Evolutionary conservation across 2,113 vertebrate genomes (phyloP), one percentile per base, ranked within the genome.

Genomic region (Paralichthys olivaceus): DNA sequence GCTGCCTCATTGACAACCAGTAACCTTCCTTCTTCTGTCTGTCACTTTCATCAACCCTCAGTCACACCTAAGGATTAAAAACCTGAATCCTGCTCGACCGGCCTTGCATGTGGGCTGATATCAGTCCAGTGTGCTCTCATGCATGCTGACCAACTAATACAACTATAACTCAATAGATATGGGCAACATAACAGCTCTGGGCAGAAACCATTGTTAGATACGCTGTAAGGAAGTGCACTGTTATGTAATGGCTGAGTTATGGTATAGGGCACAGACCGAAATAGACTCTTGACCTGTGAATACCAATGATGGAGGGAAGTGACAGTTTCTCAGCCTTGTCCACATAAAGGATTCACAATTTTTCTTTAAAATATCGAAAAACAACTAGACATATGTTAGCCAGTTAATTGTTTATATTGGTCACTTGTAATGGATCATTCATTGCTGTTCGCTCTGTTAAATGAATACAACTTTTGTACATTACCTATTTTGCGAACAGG

Each of bases 71-170:
- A 67, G 12, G 71, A 69, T 11, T 7, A 2, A 4, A 19, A 15
- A 49, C 45, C 17, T 19, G 45, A 77, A 64, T 81, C 78, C 58
- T 77, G 90, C 88, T 84, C 84, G 71, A 72, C 37, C 20, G 26
- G 70, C 25, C 57, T 49, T 72, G 73, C 81, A 82, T 28, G 84
- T 55, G 56, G 47, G 15, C 37, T 17, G 6, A n/a, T 5, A 63
- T 43, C 57, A 68, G 25, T 1, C 22, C 63, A 40, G 51, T 77
- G 43, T 79, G 34, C 28, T 49, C 65, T 0, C 12, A 32, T 65
- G 77, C 67, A 80, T 56, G 19, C 43, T 34, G 7, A 34, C 29
- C 22, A 49, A 70, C 14, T 20, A 58, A 67, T 45, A 69, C 43
- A 69, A 29, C 63, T 7, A 19, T 7, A 47, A 28, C 14, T 5